phyloP scores from a whole-genome alignment of 2,113 vertebrate species.

The Prionailurus bengalensis region DNA sequence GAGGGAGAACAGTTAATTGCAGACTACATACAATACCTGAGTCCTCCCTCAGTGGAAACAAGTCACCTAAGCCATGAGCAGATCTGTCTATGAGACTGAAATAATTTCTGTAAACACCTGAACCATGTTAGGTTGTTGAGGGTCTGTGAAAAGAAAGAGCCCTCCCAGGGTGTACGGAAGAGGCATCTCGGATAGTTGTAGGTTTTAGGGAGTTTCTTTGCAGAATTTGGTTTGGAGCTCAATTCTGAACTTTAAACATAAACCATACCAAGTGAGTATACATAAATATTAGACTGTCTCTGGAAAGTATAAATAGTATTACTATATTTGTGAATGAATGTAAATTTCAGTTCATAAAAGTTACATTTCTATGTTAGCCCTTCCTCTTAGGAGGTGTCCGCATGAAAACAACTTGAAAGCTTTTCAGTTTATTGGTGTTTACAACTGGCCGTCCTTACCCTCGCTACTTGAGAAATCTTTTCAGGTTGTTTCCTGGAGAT shows the following conservation, averaged over 20 bases:
- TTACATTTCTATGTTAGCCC: background rate
- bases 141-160: background rate
- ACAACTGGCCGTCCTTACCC: background rate
- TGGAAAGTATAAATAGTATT: background rate
- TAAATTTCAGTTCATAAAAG: conserved; percentile 10
- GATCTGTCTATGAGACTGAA: background rate
- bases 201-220: background rate
- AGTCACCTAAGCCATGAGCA: background rate
- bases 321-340: background rate
- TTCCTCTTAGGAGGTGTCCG: conserved; percentile 14
- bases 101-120: background rate
- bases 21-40: background rate
- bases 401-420: background rate
- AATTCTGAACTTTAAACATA: conserved; percentile 2
- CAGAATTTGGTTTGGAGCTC: background rate
- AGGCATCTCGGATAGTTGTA: background rate
- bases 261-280: background rate
- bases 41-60: background rate
- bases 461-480: background rate
- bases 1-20: background rate
- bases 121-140: background rate
- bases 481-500: background rate
- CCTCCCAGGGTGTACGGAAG: background rate
- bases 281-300: background rate
- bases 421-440: background rate